These are phyloP conservation scores for Aphelenchoides bicaudatus DNA, from an alignment of 2,888 invertebrate species.

Conservation along the genomic window DNA sequence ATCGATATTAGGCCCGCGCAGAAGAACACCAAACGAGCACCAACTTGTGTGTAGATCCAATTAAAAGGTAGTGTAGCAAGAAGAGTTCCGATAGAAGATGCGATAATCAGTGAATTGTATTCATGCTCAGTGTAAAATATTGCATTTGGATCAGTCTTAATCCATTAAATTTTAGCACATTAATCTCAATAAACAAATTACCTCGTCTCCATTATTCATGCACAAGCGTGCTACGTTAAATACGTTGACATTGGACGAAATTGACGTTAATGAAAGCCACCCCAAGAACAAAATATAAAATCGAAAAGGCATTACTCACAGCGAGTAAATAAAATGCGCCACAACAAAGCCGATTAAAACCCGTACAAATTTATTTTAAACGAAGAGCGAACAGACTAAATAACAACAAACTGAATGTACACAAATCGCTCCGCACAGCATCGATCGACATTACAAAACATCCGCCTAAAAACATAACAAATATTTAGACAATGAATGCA, in stretches of 20 bases:
- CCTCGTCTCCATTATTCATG: constrained; percentile 4
- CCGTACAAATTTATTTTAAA: background rate
- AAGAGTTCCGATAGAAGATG: constrained; percentile 10
- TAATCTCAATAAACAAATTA: background rate
- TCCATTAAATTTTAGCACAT: background rate
- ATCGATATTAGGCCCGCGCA: background rate
- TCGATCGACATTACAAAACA: too few species aligned
- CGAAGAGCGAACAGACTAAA: background rate
- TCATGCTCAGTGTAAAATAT: constrained; percentile 6
- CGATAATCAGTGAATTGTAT: constrained; percentile 14
- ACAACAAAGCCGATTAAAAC: constrained; percentile 7
- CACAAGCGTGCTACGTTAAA: constrained; percentile 15
- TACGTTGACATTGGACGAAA: constrained; percentile 10
- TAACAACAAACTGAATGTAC: constrained; percentile 2
- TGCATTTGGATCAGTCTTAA: background rate
- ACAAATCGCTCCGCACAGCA: too few species aligned
- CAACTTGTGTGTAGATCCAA: background rate
- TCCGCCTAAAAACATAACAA: too few species aligned
- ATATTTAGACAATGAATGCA: constrained; percentile 1
- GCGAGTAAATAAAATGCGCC: too few species aligned
- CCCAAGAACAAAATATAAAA: constrained; percentile 6
- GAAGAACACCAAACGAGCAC: constrained; percentile 4
- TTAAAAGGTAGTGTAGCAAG: background rate
- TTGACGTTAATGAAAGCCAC: constrained; percentile 1
- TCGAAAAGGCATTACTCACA: too few species aligned